Base-by-base conservation (phyloP, 2,797 vertebrate species). In the Neosilurus hyrtlii region DNA sequence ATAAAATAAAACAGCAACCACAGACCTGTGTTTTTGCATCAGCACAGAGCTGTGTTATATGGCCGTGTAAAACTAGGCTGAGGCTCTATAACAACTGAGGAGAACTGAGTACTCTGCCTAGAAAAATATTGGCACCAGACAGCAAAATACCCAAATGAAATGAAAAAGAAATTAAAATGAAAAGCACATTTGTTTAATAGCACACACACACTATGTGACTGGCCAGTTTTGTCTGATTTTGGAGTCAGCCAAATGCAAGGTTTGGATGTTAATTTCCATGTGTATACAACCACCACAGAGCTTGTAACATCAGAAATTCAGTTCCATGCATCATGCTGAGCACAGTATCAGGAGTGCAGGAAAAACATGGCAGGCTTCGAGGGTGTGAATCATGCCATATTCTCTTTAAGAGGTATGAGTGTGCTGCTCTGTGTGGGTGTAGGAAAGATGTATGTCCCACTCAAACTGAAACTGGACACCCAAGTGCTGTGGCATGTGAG, bases 351-450 rank as follows among this genome's bases (percentile, higher is more conserved):
- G 54, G 75, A 26, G 26, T 59, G 73, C 56, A n/a, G 51, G 73
- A 54, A 35, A 9, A 77, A 63, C 72, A 72, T 51, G 61, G 75
- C 61, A 20, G 67, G 63, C 49, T 35, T 63, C 20, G 51, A 67
- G 61, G 75, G 67, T 30, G 79, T 79, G 82, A 82, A 74, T 84
- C 79, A 43, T 37, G 22, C 49, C 24, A 3, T 35, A 35, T 63
- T 81, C 57, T 81, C 83, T 79, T 10, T 18, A 66, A 72, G 77
- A 80, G 83, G 51, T 72, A 79, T 14, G 59, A 54, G 20, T 11
- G 72, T 37, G 26, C n/a, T 71, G 86, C 59, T 80, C 66, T 24
- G 80, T 49, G 83, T 86, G 79, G 83, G 85, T 2, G 82, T 65
- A 14, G n/a, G 57, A 22, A 59, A 24, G 73, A 61, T 76, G 73